Base-by-base conservation (phyloP, 2,113 vertebrate species). In the Nycticebus coucang region DNA sequence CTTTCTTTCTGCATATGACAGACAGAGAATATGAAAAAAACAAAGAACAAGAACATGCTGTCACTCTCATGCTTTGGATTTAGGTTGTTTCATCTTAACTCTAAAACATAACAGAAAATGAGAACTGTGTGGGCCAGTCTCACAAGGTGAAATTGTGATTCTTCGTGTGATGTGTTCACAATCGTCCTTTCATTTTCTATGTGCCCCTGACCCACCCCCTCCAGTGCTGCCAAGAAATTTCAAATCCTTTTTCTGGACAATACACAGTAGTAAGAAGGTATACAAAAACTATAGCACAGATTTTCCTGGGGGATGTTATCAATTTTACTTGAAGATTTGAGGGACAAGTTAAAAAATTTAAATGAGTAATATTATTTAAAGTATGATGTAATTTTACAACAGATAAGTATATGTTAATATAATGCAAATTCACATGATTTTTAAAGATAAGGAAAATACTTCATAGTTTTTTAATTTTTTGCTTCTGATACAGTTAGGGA, bases 391-490 rank as follows among this genome's bases (percentile, higher is more conserved):
- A 41, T 55, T 75, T 81, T 86, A 89, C 19, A 94, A 28, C 1
- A 87, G 89, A 35, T 84, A 89, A 91, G 53, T 35, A n/a, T 84
- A 77, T 75, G 15, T 57, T 93, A 90, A 71, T 55, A 13, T 0
- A 92, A 71, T 45, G 0, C 1, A 92, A 77, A 74, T 33, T 35
- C n/a, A n/a, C 5, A 35, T 69, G 15, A 74, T 59, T 93, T 91
- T 85, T 13, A 88, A 91, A 87, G 35, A 71, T 82, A 77, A 59
- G 26, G 79, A 86, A 53, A 79, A 95, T 41, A 78, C 12, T 78
- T 86, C 10, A 18, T 64, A 84, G 66, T 35, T 0, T 57, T 69
- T 53, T 26, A 28, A 11, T 35, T 64, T 74, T 95, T 82, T 60
- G 13, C 35, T 77, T 88, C 26, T n/a, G 33, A 28, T 74, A 81